phyloP scores from a whole-genome alignment of 2,113 vertebrate species.

The Spea multiplicata region DNA sequence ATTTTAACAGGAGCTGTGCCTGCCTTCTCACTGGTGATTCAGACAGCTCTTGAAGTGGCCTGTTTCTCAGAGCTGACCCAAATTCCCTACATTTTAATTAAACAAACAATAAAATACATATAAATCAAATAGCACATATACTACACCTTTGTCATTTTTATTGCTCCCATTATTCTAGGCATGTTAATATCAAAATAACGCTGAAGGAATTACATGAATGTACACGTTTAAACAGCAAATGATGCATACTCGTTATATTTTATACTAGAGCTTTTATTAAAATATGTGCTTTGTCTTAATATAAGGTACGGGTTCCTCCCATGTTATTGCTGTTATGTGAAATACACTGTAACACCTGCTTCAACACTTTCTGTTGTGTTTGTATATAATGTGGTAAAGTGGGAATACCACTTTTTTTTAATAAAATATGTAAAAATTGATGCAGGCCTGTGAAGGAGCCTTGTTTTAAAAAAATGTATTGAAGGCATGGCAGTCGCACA shows the following conservation, averaged over 20 bases:
- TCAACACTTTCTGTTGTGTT: not conserved
- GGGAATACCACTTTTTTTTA: conserved; percentile 12
- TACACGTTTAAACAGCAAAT: not conserved
- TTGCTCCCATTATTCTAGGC: conserved; percentile 14
- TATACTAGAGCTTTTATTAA: conserved; percentile 18
- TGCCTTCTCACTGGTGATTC: not conserved
- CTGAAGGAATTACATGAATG: not conserved
- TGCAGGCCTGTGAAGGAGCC: too few species aligned
- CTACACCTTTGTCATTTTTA: conserved; percentile 8
- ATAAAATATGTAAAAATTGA: conserved; percentile 19
- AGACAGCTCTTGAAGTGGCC: not conserved
- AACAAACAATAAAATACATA: conserved; percentile 14
- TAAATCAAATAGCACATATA: conserved; percentile 10
- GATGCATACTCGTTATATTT: conserved; percentile 8
- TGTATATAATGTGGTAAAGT: not conserved
- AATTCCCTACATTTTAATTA: conserved; percentile 5
- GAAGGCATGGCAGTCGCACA: too few species aligned
- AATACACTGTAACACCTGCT: conserved; percentile 18
- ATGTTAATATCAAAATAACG: conserved; percentile 19
- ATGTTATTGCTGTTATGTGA: conserved; percentile 14
- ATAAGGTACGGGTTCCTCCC: conserved; percentile 4
- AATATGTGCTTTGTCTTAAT: conserved; percentile 4
- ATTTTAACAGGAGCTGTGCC: conserved; percentile 14
- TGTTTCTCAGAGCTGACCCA: not conserved
- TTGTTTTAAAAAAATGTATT: too few species aligned